Base-by-base conservation (phyloP, 2,888 invertebrate species). In the Morinoia aosen region DNA sequence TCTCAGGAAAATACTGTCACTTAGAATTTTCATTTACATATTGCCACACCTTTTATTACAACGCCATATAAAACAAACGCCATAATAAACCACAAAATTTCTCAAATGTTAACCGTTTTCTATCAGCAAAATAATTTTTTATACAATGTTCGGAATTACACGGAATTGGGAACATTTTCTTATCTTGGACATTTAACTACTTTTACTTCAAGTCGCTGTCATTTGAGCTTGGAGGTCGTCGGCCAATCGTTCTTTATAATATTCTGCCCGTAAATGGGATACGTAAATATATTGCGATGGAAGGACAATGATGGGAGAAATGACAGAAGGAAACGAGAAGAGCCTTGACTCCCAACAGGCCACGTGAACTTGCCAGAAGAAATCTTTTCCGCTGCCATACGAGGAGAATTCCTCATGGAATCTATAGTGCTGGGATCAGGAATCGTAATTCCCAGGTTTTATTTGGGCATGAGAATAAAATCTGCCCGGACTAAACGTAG, bases 231-330 rank as follows among this genome's bases (percentile, higher is more conserved):
- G 25, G 76, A 76, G 76, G 25, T 16, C 76, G 25, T 76, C 76
- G 8, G 76, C 76, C 16, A 76, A 76, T 76, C 76, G 25, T 76
- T 76, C 76, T 76, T 76, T 33, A 33, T 76, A 76, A 76, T 76
- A 25, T 33, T 33, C 76, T 76, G 33, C 25, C 76, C 76, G 76
- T 33, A 76, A 76, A 76, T 76, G 76, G 76, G 8, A 76, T 76
- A 33, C 76, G 25, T 76, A 76, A 76, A 76, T 76, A 25, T 33
- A 76, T 76, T 33, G 76, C 76, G 90, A 90, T 90, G 7, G 90
- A 90, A 90, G 90, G 90, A 90, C 90, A 90, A 90, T 90, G 90
- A 39, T 90, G 40, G 90, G 33, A 40, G 39, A 90, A 48, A 40
- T 39, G 90, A 90, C 90, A 48, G 16, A 90, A 90, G 16, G 90